Evolutionary conservation across 2,113 vertebrate species (phyloP).

Genomic region (Chiloscyllium plagiosum): DNA sequence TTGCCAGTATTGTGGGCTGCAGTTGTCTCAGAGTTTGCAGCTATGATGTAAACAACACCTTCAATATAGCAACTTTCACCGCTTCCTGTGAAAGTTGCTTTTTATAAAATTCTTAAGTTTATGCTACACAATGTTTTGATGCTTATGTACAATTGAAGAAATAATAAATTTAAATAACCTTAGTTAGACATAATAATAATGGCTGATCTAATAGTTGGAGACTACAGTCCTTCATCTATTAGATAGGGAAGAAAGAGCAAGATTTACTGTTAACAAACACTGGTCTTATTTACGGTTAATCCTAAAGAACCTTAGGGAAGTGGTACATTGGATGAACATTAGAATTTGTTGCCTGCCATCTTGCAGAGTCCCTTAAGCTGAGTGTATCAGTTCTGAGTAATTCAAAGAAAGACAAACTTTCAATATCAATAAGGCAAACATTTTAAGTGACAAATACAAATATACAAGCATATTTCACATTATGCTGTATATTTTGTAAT

Average conservation of each 20-base stretch:
- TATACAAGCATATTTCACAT: not conserved
- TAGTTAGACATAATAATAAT: not conserved
- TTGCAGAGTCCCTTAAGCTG: not conserved
- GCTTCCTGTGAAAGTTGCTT: not conserved
- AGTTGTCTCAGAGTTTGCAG: not conserved
- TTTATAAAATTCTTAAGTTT: not conserved
- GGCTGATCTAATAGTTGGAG: not conserved
- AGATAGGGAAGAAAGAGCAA: not conserved
- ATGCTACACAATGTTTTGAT: not conserved
- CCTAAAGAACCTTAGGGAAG: not conserved
- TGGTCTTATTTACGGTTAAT: not conserved
- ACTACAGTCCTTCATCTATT: not conserved
- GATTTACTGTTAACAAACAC: not conserved
- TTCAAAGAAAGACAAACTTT: not conserved
- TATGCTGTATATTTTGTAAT: not conserved
- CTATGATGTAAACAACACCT: not conserved
- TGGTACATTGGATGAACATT: not conserved
- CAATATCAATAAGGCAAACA: not conserved
- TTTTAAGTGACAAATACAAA: not conserved
- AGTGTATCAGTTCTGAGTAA: not conserved
- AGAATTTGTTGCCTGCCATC: not conserved
- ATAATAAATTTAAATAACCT: not conserved
- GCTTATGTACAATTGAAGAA: not conserved
- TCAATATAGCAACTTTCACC: not conserved
- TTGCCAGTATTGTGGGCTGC: not conserved